phyloP scores from a whole-genome alignment of 2,888 invertebrate genomes.

The Baccha elongata region DNA sequence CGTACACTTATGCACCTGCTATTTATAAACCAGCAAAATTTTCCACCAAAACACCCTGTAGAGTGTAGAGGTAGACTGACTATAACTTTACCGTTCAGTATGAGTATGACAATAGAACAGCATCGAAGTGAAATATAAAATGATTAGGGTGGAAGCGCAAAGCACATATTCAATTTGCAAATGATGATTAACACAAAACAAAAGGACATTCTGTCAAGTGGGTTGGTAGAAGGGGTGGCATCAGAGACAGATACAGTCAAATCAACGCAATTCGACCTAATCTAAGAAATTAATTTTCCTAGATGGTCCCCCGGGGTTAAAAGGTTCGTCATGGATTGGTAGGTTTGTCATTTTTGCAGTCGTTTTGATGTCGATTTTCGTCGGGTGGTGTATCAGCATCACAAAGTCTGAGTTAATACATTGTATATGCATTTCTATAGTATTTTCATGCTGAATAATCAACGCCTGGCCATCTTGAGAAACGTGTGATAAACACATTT shows the following conservation, averaged over 20 bases:
- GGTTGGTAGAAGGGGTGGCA: conserved; percentile 2
- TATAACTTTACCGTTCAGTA: no score
- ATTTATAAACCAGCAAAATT: conserved; percentile 10
- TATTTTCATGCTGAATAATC: no score
- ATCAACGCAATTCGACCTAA: conserved; percentile 56
- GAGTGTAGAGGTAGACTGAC: neutral
- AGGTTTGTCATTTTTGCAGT: neutral
- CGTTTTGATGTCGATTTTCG: no score
- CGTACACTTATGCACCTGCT: conserved; percentile 68
- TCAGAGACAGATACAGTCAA: conserved; percentile 50
- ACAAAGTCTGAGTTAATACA: no score
- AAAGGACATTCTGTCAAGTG: conserved; percentile 25
- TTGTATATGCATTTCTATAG: no score
- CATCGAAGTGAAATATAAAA: conserved; percentile 12
- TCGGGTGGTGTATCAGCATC: no score
- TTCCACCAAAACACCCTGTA: neutral
- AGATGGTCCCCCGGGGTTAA: conserved; percentile 43
- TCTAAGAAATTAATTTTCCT: conserved; percentile 66
- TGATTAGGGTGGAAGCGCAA: conserved; percentile 47
- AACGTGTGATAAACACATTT: no score
- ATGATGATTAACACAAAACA: conserved; percentile 47
- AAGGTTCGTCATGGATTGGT: conserved; percentile 4
- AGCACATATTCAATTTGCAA: conserved; percentile 34
- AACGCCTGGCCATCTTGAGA: no score
- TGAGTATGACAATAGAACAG: no score